Evolutionary conservation across 2,797 vertebrate genomes (phyloP), one percentile per base, ranked within the genome.

Genomic region (Podarcis siculus): DNA sequence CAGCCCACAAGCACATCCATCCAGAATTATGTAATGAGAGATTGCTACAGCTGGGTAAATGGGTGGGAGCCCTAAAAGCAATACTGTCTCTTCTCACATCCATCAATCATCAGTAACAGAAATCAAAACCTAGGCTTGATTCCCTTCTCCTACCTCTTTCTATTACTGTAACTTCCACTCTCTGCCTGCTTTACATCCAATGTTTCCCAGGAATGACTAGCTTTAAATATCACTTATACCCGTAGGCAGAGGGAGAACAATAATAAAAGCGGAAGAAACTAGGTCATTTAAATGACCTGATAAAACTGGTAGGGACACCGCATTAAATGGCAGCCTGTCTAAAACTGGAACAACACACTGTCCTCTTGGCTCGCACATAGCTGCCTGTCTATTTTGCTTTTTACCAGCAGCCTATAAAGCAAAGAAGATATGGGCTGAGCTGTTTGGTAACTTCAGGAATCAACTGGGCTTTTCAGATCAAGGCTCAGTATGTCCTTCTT

Each of bases 271-370:
- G 45, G 78, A 80, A 73, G 10, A 93, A 94, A 94, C 8, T 90
- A 87, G 91, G 93, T 93, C 91, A 83, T 89, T 90, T 84, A 17
- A 89, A 90, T 90, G 86, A 83, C 91, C 91, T 90, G 89, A 93
- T 91, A 27, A 95, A 95, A 92, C 71, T 90, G 90, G 73, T 1
- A 82, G 85, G 87, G 92, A 93, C 93, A 90, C 89, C 0, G 0
- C 78, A 7, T 87, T 75, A 83, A 89, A 86, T 89, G 88, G 75
- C 89, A 90, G 90, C 86, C 79, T 92, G 78, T 32, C 1, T 10
- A 90, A 93, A 95, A 91, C 83, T 91, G 87, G 95, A 92, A 93
- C 91, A 90, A 58, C 0, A 8, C 30, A 87, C 90, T 93, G 49
- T 19, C 4, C 89, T 84, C 86, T 86, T 83, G 78, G 2, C 73